Evolutionary conservation across 2,888 invertebrate genomes (phyloP).

Genomic region (Acanthacorydalis orientalis): DNA sequence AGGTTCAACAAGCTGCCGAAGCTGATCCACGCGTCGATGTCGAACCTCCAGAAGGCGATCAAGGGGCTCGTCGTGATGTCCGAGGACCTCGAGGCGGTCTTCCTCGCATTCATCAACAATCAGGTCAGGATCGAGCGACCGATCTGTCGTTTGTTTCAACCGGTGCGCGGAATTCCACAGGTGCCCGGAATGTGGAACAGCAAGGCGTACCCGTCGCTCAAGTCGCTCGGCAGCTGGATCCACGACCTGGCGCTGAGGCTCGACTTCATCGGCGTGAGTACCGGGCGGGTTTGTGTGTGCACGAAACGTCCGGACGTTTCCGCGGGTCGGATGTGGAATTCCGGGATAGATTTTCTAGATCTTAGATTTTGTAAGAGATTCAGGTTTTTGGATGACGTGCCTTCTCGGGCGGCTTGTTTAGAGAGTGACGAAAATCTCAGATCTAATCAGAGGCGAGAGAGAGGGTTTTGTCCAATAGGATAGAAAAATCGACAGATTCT

Average conservation of each 20-base stretch:
- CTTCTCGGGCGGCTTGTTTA: too few relatives aligned
- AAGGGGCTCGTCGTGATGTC: constrained; percentile 89
- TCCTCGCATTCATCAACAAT: constrained; percentile 62
- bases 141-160: too few relatives aligned
- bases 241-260: constrained; percentile 64
- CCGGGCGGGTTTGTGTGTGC: too few relatives aligned
- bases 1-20: constrained; percentile 62
- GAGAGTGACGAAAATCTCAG: too few relatives aligned
- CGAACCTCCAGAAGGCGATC: constrained; percentile 70
- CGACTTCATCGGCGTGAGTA: constrained; percentile 54
- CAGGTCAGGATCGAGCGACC: constrained; percentile 24
- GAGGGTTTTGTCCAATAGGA: too few relatives aligned
- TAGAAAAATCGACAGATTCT: too few relatives aligned
- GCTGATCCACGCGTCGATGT: constrained; percentile 55
- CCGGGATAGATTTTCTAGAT: too few relatives aligned
- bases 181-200: constrained; percentile 71
- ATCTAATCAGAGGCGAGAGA: too few relatives aligned
- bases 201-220: constrained; percentile 73
- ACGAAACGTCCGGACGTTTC: too few relatives aligned
- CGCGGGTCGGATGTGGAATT: too few relatives aligned
- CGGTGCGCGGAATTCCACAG: constrained; percentile 16
- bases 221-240: constrained; percentile 74
- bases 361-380: too few relatives aligned
- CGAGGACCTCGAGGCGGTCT: constrained; percentile 70
- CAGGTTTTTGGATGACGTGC: too few relatives aligned